Conservation (phyloP, 2,888 invertebrate genomes). For the Zele albiditarsus region DNA sequence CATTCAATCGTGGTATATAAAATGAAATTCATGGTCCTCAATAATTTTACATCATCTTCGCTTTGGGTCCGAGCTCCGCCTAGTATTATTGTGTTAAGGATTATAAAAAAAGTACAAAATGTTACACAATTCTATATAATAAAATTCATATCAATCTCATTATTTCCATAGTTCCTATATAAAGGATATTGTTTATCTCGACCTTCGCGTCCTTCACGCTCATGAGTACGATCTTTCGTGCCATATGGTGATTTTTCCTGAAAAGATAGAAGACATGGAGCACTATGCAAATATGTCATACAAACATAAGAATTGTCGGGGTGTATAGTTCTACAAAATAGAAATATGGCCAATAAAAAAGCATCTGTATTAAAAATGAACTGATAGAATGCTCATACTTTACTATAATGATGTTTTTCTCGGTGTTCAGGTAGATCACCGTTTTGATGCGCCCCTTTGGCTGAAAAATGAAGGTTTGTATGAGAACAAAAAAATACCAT, state of each 20-base stretch:
- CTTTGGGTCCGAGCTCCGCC: conserved; percentile 71
- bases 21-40: conserved; percentile 69
- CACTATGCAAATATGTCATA: too few relatives aligned
- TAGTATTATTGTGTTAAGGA: conserved; percentile 68
- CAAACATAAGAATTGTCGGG: too few relatives aligned
- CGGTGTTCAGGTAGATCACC: conserved; percentile 81
- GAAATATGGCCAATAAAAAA: neutral
- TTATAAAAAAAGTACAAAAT: conserved; percentile 38
- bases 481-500: conserved; percentile 34
- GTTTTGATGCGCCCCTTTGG: conserved; percentile 82
- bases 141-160: neutral
- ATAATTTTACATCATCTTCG: conserved; percentile 70
- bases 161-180: conserved; percentile 53
- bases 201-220: conserved; percentile 83
- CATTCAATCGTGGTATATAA: conserved; percentile 71
- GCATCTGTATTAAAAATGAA: neutral
- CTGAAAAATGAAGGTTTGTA: conserved; percentile 66
- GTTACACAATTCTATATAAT: neutral
- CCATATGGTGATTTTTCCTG: conserved; percentile 87
- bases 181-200: conserved; percentile 92
- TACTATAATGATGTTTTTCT: conserved; percentile 84
- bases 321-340: too few relatives aligned
- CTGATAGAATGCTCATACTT: conserved; percentile 75
- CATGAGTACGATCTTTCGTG: conserved; percentile 80
- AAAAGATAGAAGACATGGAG: conserved; percentile 60